These are phyloP conservation scores for Acanthococcus lagerstroemiae DNA, from an alignment of 2,888 invertebrate species.

Conservation along the genomic window DNA sequence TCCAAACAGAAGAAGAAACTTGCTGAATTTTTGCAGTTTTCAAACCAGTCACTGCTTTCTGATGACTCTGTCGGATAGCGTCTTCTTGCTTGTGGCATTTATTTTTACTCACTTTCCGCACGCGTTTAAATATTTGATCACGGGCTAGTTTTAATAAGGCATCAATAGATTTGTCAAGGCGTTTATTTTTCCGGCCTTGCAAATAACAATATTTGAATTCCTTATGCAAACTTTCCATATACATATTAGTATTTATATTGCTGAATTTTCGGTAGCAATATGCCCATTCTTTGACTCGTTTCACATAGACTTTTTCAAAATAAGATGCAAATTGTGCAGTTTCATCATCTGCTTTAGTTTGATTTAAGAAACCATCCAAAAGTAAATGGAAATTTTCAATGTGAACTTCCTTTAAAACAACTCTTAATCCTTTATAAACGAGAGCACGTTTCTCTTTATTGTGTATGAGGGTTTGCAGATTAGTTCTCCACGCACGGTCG, in stretches of 20 bases:
- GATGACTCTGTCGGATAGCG: background rate
- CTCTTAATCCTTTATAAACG: conserved; percentile 11
- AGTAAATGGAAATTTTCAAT: background rate
- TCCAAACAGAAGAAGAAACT: background rate
- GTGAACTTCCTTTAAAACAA: conserved; percentile 5
- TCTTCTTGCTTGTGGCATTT: background rate
- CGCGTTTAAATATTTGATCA: background rate
- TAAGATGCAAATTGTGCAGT: conserved; percentile 33
- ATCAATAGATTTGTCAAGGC: conserved; percentile 33
- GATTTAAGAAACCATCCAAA: background rate
- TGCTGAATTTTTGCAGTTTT: background rate
- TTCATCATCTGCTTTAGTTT: background rate
- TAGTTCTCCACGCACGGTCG: conserved; percentile 34
- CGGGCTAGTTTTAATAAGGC: conserved; percentile 30
- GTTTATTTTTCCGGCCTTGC: conserved; percentile 34
- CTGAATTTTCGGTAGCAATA: conserved; percentile 34
- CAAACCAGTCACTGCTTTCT: background rate
- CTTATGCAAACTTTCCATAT: conserved; percentile 36
- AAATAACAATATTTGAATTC: conserved; percentile 34
- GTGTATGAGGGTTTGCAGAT: background rate
- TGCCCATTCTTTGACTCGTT: conserved; percentile 32
- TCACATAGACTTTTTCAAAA: conserved; percentile 32
- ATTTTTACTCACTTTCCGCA: conserved; percentile 1
- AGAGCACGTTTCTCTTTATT: conserved; percentile 6
- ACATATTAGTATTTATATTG: conserved; percentile 35